Base-by-base conservation (phyloP, 2,797 vertebrate genomes). In the Coranthus polyacanthus region DNA sequence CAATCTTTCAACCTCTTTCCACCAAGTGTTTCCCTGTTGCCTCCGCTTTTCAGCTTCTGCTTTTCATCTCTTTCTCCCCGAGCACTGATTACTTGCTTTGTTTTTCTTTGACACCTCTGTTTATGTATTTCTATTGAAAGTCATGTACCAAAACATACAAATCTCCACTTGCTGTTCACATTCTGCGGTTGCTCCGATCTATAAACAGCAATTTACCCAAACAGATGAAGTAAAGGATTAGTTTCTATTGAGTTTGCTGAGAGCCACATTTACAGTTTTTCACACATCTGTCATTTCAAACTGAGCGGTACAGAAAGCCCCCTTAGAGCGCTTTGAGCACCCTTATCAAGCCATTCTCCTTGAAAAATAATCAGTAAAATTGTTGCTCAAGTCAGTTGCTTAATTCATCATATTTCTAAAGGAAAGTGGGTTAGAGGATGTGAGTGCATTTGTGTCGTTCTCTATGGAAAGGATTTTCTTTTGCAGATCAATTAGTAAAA, bases 181-280 rank as follows among this genome's bases (percentile, higher is more conserved):
- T 67, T 66, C 57, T 69, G 36, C 13, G 3, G 41, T 7, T 5
- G 11, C 53, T 45, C 66, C 42, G 34, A 56, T 72, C 68, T 58
- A 60, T 21, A 55, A 78, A 66, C 45, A 12, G 51, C 47, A 79
- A 73, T 86, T 87, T 74, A 65, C 55, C 56, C 65, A 73, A 82
- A 82, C 62, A 77, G 49, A 75, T 56, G 65, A 75, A 47, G 53
- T 58, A 20, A 24, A 17, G 2, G 16, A 44, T 87, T 52, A 68
- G 50, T 66, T 72, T 75, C 39, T 55, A 70, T 68, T 75, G 72
- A 81, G 47, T 63, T 73, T 59, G 53, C 36, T 41, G 8, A 69
- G 46, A 64, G 37, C 32, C 0, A 0, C 69, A 68, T 80, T 78
- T 72, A 51, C 39, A 43, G 50, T 54, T 47, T 47, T 64, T 54